Evolutionary conservation across 2,797 vertebrate species (phyloP), one percentile per base, ranked within the genome.

Genomic region (Oceanodroma leucorhoa): DNA sequence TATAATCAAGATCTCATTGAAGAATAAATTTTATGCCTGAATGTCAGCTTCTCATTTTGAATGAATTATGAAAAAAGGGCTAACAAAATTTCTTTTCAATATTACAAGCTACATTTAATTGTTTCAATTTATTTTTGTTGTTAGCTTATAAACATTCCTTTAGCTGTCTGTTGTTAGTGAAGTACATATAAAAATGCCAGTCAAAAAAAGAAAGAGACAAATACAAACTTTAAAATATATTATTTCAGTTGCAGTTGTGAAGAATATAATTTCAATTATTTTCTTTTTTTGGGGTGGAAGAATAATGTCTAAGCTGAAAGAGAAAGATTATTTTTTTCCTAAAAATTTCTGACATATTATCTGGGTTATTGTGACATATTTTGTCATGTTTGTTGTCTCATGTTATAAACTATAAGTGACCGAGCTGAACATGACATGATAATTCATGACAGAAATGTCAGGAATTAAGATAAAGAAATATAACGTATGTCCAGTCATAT

Each of bases 361-460:
- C 81, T 97, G 65, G 55, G 75, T 90, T 95, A 85, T 89, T 93
- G 89, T 97, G 95, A 96, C 89, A 96, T 93, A 94, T 83, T 89
- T 90, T 95, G 66, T 94, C 67, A 43, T 95, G 41, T 90, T 96
- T 97, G 62, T 91, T 73, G 71, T 96, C 71, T 97, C 48, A 48
- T 86, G 14, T 94, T 97, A 84, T 96, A 95, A 97, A 93, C 71
- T 69, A 87, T 43, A 90, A 58, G 76, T 96, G 94, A 97, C 94
- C 76, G 64, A 96, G 46, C 66, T 88, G 72, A 96, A 90, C 7
- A 3, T 94, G 95, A 97, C 79, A 64, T 95, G 79, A 97, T 32
- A 24, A 97, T 91, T 97, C 92, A 93, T 96, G 96, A 97, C 88
- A 97, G 89, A 97, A 97, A 97, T 96, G 94, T 96, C 97, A 97